A percentile compares a stretch with the other conserved stretches of the same genome.
Conservation (phyloP, 2,113 vertebrate species). For the Crotalus viridis region DNA sequence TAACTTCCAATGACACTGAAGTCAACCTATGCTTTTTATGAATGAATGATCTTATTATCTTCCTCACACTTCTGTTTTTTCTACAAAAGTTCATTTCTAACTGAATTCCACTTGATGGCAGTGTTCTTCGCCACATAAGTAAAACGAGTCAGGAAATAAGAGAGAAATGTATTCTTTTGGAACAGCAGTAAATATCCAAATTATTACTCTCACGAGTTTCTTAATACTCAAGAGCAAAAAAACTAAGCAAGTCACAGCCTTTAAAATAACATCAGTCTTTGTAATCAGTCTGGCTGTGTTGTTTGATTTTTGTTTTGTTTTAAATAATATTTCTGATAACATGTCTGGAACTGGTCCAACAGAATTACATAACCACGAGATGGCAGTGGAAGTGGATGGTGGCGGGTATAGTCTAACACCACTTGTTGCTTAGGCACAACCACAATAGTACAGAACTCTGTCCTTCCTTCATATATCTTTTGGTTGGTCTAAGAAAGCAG, state of each 20-base stretch:
- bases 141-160: accelerated
- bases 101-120: slow-evolving; percentile 45
- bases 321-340: neutral
- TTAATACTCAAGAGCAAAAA: neutral
- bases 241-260: neutral
- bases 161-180: neutral
- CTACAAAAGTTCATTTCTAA: neutral
- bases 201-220: neutral
- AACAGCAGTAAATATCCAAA: neutral
- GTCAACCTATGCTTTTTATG: neutral
- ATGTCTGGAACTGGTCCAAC: neutral
- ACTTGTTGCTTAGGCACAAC: neutral
- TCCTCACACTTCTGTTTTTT: accelerated
- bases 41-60: neutral
- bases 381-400: neutral
- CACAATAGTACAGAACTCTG: neutral
- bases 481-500: neutral
- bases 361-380: neutral
- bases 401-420: neutral
- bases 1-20: neutral
- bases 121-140: accelerated
- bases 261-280: neutral
- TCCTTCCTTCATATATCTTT: neutral
- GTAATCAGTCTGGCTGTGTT: neutral
- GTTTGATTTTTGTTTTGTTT: neutral